Percentiles rank a stretch among this genome's conserved stretches.
Evolutionary conservation across 2,888 invertebrate species (phyloP).

Genomic region (Malacosoma neustria): DNA sequence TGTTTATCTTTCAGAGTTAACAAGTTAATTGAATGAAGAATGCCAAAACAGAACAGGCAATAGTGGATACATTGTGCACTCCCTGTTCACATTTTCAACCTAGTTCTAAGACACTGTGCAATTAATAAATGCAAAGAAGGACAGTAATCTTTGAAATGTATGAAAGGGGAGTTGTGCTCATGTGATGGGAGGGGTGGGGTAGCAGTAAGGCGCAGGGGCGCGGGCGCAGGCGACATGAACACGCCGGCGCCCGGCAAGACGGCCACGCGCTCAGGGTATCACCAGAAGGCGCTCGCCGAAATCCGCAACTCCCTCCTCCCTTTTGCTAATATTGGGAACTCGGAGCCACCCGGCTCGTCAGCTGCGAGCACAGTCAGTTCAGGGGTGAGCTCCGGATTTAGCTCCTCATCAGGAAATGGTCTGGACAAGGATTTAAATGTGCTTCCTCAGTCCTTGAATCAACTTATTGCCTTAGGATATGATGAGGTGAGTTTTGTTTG

Average conservation of each 20-base stretch:
- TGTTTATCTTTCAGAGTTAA: neutral
- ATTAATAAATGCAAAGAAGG: slow-evolving; percentile 26
- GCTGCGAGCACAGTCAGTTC: slow-evolving; percentile 83
- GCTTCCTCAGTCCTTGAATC: slow-evolving; percentile 78
- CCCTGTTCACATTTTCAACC: neutral
- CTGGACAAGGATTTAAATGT: slow-evolving; percentile 79
- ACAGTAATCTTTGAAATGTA: slow-evolving; percentile 37
- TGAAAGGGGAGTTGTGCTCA: slow-evolving; percentile 39
- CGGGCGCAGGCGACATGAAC: slow-evolving; percentile 77
- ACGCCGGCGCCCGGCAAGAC: slow-evolving; percentile 77
- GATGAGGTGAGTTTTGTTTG: slow-evolving; percentile 75
- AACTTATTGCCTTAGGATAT: slow-evolving; percentile 82
- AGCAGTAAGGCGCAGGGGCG: slow-evolving; percentile 67
- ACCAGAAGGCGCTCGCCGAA: slow-evolving; percentile 90
- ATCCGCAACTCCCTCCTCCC: slow-evolving; percentile 88
- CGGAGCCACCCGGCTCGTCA: slow-evolving; percentile 80
- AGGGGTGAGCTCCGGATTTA: slow-evolving; percentile 75
- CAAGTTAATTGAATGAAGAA: neutral
- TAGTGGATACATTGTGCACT: neutral
- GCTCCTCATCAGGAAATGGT: slow-evolving; percentile 73
- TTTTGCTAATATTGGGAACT: slow-evolving; percentile 80
- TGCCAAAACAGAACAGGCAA: neutral
- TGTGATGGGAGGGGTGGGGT: slow-evolving; percentile 73
- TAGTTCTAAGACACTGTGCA: neutral
- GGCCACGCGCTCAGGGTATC: slow-evolving; percentile 86